Conservation (phyloP, 2,113 vertebrate species). For the Salvelinus sp. region DNA sequence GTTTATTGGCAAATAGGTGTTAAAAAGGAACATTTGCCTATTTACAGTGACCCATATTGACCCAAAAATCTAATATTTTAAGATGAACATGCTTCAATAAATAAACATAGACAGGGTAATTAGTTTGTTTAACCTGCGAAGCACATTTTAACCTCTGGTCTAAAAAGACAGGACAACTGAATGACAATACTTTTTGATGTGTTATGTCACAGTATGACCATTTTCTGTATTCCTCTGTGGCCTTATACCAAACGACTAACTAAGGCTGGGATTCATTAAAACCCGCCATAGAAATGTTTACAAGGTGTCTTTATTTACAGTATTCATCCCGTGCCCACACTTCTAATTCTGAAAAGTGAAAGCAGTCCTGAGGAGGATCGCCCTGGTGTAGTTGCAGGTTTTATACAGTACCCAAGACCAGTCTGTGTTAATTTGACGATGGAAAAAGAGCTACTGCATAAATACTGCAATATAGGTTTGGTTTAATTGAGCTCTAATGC, state of each 20-base stretch:
- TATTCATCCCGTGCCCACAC: no score
- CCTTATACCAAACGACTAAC: background rate
- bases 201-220: background rate
- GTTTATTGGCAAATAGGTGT: background rate
- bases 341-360: no score
- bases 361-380: no score
- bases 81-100: slow-evolving; percentile 22
- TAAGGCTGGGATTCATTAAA: no score
- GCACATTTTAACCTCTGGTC: slow-evolving; percentile 31
- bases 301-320: no score
- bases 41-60: slow-evolving; percentile 2
- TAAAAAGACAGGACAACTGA: background rate
- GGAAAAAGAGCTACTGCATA: no score
- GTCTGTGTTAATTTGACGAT: no score
- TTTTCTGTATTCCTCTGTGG: background rate
- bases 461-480: no score
- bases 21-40: background rate
- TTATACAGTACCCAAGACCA: no score
- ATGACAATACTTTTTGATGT: background rate
- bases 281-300: no score
- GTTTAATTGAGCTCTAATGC: background rate
- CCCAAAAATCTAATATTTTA: slow-evolving; percentile 18
- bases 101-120: slow-evolving; percentile 25
- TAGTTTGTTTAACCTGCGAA: slow-evolving; percentile 24
- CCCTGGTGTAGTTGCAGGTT: no score